Evolutionary conservation across 1,140 invertebrate species (phyloP), one percentile per base, ranked within the genome.

Genomic region (Caenorhabditis tropicalis): DNA sequence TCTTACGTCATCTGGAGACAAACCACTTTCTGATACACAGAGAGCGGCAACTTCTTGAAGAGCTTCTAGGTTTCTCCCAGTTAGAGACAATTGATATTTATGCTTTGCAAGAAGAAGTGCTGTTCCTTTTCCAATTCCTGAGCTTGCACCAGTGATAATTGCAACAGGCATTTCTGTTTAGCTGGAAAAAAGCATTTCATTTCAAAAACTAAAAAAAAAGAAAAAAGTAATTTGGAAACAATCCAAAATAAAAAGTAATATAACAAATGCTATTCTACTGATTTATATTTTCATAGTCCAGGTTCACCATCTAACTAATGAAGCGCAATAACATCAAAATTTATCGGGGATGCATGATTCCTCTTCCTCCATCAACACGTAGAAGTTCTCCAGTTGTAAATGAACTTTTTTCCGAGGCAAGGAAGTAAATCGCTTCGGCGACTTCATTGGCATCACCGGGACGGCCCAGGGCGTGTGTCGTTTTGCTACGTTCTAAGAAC

Each of bases 101-200:
- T 94, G 91, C 86, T 94, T 93, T 2, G 95, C 93, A 87, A 96
- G 94, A 79, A 94, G 93, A 53, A 94, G 84, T 1, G 95, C 95
- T 27, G 95, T 94, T 19, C 94, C 94, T 53, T 94, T 94, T 81
- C 95, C 95, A 86, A 96, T 96, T 1, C 95, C 95, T 43, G 95
- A 95, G 91, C 95, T 95, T 1, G 95, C 95, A 79, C 95, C 85
- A 19, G 85, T 86, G 16, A 86, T 74, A 29, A 86, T 48, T 29
- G 85, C 85, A n/a, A 86, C 85, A 16, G 51, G 81, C 43, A 84
- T 84, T 33, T 7, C 21, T n/a, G 49, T n/a, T n/a, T 4, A 74
- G n/a, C 43, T 16, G 4, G 33, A 70, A 36, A 16, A n/a, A 1
- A 2, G 6, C 15, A 70, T 36, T 29, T 29, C 7, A 29, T 29